phyloP scores from a whole-genome alignment of 2,797 vertebrate species.

The Pangasius krempfi region DNA sequence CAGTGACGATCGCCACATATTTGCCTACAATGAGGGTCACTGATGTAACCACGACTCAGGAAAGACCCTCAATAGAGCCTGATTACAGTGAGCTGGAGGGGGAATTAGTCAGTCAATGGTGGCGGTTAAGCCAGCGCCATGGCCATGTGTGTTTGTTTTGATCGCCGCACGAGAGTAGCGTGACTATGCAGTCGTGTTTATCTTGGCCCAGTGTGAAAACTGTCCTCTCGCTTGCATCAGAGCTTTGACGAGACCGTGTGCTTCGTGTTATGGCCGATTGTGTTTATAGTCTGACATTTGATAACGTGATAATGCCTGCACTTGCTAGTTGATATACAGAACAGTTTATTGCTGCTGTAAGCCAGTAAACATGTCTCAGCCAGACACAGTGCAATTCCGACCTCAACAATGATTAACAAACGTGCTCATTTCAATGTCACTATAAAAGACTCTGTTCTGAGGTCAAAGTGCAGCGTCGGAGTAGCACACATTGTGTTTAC shows the following conservation, averaged over 20 bases:
- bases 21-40: constrained; percentile 73
- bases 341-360: too few species aligned
- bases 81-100: constrained; percentile 68
- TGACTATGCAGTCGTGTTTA: not conserved
- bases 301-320: not conserved
- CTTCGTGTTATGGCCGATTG: constrained; percentile 21
- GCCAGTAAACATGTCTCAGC: not conserved
- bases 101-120: constrained; percentile 78
- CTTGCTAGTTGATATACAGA: not conserved
- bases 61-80: constrained; percentile 72
- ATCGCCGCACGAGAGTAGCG: not conserved
- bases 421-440: too few species aligned
- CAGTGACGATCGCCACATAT: constrained; percentile 56
- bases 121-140: constrained; percentile 69
- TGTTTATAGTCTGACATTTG: not conserved
- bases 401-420: constrained; percentile 21
- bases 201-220: not conserved
- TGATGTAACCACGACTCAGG: constrained; percentile 72
- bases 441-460: not conserved
- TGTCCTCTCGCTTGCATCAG: not conserved
- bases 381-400: not conserved
- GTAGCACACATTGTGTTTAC: not conserved
- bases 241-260: not conserved
- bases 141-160: constrained; percentile 48
- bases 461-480: not conserved